Base-by-base conservation (phyloP, 2,888 invertebrate species). In the Heliconius cydno region DNA sequence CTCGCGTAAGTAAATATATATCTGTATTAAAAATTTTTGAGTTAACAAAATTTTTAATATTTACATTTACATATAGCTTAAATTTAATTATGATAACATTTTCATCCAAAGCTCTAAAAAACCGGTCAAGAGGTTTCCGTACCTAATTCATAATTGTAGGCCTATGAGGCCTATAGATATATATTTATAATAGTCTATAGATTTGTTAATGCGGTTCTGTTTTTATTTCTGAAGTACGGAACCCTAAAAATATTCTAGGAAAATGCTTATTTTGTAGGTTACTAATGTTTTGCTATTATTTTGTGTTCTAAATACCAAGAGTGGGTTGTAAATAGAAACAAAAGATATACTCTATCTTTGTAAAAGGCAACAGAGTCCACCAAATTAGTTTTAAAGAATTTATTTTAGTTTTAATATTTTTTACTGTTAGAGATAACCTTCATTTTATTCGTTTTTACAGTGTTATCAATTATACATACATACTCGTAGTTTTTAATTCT, bases 221-320 rank as follows among this genome's bases (percentile, higher is more conserved):
- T 52, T 52, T 52, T 19, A 52, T 52, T 52, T 52, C 19, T 19
- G 6, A 22, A 9, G 12, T 22, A 22, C 34, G 22, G 13, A n/a
- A n/a, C 22, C 38, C 3, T 22, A 38, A 68, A 41, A 41, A n/a
- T n/a, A 38, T 68, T 38, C 13, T 38, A 68, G 68, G n/a, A 10
- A 67, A 68, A 41, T 34, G 13, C 68, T 68, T 41, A 22, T 41
- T 68, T 68, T 25, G 38, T 25, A 22, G 6, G 13, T 38, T 12
- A 41, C 10, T 12, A 68, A 41, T 2, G 68, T 41, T 41, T 68
- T 41, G 25, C 41, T 13, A 68, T 68, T 41, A 13, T 25, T 41
- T 68, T 68, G 38, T 68, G 41, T 41, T 41, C 68, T 41, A 68
- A 38, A 68, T 41, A 68, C 38, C 41, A 41, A 68, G 25, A 41